A percentile compares a stretch with the other conserved stretches of the same genome.
These are phyloP conservation scores for Galeopsomyia nigrocyanea DNA, from an alignment of 2,888 invertebrate species.

Conservation along the genomic window DNA sequence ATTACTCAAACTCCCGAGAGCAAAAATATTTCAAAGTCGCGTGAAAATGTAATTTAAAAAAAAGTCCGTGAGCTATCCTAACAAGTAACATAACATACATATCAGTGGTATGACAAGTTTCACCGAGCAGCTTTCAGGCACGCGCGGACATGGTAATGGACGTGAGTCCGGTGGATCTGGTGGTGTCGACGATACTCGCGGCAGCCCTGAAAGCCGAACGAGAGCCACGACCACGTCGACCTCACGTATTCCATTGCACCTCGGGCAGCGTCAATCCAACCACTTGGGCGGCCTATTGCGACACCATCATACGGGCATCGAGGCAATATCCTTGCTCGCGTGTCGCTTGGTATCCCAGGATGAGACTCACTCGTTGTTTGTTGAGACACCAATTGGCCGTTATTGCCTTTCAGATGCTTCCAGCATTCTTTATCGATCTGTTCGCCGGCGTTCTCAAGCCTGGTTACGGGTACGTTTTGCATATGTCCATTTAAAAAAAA, in stretches of 20 bases:
- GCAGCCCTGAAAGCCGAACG: conserved; percentile 48
- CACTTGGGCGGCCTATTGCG: conserved; percentile 73
- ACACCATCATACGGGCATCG: conserved; percentile 66
- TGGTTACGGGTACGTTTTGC: conserved; percentile 11
- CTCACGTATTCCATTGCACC: conserved; percentile 74
- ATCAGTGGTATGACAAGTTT: background rate
- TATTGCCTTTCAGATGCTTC: conserved; percentile 55
- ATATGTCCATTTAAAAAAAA: too few species aligned
- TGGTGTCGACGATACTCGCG: conserved; percentile 55
- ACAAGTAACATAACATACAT: too few species aligned
- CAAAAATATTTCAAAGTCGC: too few species aligned
- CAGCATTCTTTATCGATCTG: conserved; percentile 49
- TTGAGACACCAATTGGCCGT: conserved; percentile 64
- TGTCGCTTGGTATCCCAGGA: conserved; percentile 68
- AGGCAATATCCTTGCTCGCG: conserved; percentile 70
- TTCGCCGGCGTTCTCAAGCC: conserved; percentile 14
- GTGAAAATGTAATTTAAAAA: too few species aligned
- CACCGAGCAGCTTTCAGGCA: conserved; percentile 48
- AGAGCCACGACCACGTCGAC: conserved; percentile 48
- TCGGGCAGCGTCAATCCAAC: conserved; percentile 74
- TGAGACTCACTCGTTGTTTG: conserved; percentile 62
- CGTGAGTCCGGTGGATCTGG: conserved; percentile 55
- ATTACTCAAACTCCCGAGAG: too few species aligned
- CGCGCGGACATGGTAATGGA: conserved; percentile 49
- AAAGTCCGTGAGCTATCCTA: too few species aligned